phyloP scores from a whole-genome alignment of 1,140 invertebrate genomes.

The Teleopsis dalmanni region DNA sequence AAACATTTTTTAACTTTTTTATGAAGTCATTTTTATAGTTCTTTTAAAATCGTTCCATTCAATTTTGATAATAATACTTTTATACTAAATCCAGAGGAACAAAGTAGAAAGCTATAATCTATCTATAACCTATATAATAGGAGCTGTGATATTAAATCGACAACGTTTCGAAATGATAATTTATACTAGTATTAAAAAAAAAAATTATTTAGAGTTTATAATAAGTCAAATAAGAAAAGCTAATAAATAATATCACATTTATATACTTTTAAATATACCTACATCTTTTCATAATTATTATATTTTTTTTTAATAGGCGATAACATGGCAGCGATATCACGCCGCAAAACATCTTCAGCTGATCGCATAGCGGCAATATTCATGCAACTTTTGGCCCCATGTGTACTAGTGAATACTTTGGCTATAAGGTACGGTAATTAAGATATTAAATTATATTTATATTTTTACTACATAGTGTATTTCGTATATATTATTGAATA shows the following conservation, averaged over 20 bases:
- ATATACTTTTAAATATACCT: conserved; percentile 2
- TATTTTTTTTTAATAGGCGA: conserved; percentile 33
- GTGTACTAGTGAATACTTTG: conserved; percentile 39
- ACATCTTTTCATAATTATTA: background rate
- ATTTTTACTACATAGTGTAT: no score
- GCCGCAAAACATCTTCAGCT: conserved; percentile 42
- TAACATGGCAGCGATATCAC: conserved; percentile 44
- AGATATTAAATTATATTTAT: background rate
- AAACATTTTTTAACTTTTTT: background rate
- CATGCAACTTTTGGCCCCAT: conserved; percentile 39
- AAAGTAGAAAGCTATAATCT: no score
- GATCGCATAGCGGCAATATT: conserved; percentile 42
- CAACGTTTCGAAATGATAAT: background rate
- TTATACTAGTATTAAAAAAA: conserved; percentile 22
- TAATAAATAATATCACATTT: conserved; percentile 19
- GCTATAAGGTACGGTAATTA: conserved; percentile 32
- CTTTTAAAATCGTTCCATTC: no score
- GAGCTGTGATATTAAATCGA: no score
- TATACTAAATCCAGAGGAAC: no score
- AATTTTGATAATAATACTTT: no score
- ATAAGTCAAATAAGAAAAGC: conserved; percentile 8
- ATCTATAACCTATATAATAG: no score
- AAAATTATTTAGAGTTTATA: background rate
- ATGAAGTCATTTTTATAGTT: background rate
- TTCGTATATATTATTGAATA: no score